Conservation (phyloP, 2,113 vertebrate genomes). For the Alaudala cheleensis region DNA sequence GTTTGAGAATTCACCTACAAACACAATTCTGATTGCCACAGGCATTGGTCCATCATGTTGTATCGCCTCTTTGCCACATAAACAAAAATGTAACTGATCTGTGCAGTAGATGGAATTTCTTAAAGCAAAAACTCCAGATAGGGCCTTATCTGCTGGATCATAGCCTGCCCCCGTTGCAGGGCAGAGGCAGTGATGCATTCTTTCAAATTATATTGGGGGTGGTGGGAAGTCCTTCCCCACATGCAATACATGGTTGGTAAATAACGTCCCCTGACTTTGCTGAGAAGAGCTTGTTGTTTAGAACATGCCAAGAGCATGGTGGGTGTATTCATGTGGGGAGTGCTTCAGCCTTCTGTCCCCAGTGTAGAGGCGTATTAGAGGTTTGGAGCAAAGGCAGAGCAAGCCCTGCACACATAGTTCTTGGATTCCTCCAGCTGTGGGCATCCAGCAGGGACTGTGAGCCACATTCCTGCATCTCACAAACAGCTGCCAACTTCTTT, state of each 20-base stretch:
- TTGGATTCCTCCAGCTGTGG: neutral
- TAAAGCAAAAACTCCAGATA: neutral
- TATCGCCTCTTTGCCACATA: neutral
- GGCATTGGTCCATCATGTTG: neutral
- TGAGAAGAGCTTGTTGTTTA: neutral
- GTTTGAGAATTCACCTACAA: conserved; percentile 10
- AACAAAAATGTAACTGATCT: neutral
- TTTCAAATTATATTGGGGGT: neutral
- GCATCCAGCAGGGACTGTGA: neutral
- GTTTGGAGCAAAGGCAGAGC: neutral
- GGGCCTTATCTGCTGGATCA: neutral
- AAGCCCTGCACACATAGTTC: neutral
- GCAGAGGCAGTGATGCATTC: neutral
- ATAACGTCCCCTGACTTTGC: neutral
- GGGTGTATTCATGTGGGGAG: fast-evolving
- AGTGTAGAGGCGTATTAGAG: neutral
- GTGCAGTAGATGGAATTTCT: neutral
- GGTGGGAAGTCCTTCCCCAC: neutral
- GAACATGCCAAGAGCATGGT: neutral
- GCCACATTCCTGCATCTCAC: neutral
- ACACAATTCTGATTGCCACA: neutral
- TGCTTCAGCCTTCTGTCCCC: neutral
- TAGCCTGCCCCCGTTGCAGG: neutral
- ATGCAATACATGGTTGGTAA: neutral
- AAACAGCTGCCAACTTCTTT: neutral